Evolutionary conservation across 2,113 vertebrate genomes (phyloP).

Genomic region (Marmota flaviventris): DNA sequence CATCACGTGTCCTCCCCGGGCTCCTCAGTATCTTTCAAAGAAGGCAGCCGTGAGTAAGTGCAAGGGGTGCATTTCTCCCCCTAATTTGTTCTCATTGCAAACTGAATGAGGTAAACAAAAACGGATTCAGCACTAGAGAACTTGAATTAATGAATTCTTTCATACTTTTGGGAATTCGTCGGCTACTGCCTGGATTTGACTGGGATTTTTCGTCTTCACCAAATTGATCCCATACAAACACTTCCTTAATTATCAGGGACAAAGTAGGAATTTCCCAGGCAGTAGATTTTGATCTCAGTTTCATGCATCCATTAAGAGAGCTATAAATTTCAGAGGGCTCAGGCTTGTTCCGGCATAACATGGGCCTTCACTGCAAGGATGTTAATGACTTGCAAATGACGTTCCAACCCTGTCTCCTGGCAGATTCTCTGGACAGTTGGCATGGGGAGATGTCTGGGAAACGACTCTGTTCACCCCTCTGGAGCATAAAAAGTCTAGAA

Average conservation of each 20-base stretch:
- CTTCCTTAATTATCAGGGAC: not conserved
- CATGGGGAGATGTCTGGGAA: not conserved
- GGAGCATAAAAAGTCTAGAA: not conserved
- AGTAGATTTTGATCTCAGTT: conserved; percentile 29
- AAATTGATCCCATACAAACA: not conserved
- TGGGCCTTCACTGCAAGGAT: not conserved
- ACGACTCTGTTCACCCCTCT: not conserved
- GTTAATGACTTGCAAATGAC: not conserved
- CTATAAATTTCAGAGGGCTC: not conserved
- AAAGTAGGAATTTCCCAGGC: not conserved
- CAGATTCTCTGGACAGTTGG: not conserved
- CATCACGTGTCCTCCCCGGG: not conserved
- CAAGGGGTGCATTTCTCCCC: not conserved
- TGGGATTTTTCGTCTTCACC: not conserved
- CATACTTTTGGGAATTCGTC: not conserved
- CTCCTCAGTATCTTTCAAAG: not conserved
- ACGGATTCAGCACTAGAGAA: not conserved
- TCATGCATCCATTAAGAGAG: conserved; percentile 19
- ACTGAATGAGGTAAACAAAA: not conserved
- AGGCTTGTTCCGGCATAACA: not conserved
- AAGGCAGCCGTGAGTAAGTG: not conserved
- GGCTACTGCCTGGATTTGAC: not conserved
- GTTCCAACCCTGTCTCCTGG: not conserved
- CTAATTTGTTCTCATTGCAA: not conserved
- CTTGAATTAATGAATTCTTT: conserved; percentile 19